Evolutionary conservation across 2,113 vertebrate genomes (phyloP).

Genomic region (Malaclemys terrapin): DNA sequence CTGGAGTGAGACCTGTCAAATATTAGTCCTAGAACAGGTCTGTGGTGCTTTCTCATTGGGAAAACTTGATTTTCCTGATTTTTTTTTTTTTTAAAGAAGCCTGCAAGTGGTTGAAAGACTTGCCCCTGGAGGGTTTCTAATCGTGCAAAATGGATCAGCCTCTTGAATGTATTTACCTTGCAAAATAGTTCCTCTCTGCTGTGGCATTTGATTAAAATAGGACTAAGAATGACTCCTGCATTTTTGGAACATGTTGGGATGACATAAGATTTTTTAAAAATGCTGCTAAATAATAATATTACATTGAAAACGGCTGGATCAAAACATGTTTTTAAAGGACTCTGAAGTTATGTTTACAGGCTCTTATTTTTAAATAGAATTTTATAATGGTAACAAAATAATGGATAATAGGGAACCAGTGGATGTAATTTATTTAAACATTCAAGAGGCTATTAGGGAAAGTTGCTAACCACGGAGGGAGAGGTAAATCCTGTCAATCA

Average conservation of each 20-base stretch:
- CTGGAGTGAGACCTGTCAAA: not conserved
- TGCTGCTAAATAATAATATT: constrained; percentile 5
- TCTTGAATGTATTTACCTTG: not conserved
- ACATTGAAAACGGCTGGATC: not conserved
- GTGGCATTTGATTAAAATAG: not conserved
- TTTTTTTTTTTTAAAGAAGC: constrained; percentile 34
- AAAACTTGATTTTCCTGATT: not conserved
- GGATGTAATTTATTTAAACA: constrained; percentile 59
- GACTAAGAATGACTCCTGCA: not conserved
- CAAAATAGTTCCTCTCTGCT: not conserved
- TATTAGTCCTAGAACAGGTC: not conserved
- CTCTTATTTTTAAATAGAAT: constrained; percentile 38
- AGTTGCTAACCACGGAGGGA: constrained; percentile 40
- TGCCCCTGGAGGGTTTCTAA: not conserved
- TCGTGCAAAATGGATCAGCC: not conserved
- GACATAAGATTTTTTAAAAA: not conserved
- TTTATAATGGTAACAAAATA: constrained; percentile 32
- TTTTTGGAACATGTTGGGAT: accelerated
- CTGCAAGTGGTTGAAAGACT: constrained; percentile 19
- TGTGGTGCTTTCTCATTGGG: not conserved
- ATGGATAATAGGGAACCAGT: constrained; percentile 37
- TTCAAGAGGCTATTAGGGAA: constrained; percentile 53
- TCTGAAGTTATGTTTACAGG: constrained; percentile 27
- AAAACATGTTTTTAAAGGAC: constrained; percentile 6
- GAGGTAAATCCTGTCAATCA: constrained; percentile 52